phyloP scores from a whole-genome alignment of 2,797 vertebrate species.

The Loriculus beryllinus region DNA sequence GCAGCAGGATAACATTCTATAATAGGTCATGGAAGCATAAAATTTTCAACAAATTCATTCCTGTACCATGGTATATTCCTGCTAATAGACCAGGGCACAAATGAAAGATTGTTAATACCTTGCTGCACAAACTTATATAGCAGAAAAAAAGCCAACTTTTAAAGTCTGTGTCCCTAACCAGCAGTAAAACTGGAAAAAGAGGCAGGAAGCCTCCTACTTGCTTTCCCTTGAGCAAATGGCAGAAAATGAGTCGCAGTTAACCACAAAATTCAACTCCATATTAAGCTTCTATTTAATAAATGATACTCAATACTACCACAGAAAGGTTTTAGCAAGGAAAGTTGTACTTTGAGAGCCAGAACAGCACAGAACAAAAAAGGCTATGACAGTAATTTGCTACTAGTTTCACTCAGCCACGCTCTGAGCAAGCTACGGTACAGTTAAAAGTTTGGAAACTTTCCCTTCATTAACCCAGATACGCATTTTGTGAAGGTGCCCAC shows the following conservation, averaged over 20 bases:
- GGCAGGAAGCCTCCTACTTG: conserved; percentile 5
- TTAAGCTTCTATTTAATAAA: conserved; percentile 24
- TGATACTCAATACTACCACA: not conserved
- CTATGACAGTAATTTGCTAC: not conserved
- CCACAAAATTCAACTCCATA: conserved; percentile 25
- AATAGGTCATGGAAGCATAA: conserved; percentile 67
- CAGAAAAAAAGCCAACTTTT: not conserved
- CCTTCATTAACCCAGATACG: not conserved
- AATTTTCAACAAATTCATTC: conserved; percentile 74
- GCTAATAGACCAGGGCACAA: conserved; percentile 57
- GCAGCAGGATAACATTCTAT: conserved; percentile 63
- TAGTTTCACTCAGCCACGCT: not conserved
- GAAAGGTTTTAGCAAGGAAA: not conserved
- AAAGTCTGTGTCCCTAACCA: not conserved
- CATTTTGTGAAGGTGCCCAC: not conserved
- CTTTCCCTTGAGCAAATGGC: conserved; percentile 33
- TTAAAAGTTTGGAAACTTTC: not conserved
- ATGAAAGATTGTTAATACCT: conserved; percentile 54
- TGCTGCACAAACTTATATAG: conserved; percentile 40
- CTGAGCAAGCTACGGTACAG: not conserved
- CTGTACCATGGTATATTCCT: conserved; percentile 59
- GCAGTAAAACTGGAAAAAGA: not conserved
- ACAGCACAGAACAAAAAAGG: not conserved
- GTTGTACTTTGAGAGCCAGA: not conserved
- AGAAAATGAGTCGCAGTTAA: conserved; percentile 47